A percentile compares a stretch with the other conserved stretches of the same genome.
phyloP scores from a whole-genome alignment of 2,888 invertebrate genomes.

The Aphidoletes aphidimyza region DNA sequence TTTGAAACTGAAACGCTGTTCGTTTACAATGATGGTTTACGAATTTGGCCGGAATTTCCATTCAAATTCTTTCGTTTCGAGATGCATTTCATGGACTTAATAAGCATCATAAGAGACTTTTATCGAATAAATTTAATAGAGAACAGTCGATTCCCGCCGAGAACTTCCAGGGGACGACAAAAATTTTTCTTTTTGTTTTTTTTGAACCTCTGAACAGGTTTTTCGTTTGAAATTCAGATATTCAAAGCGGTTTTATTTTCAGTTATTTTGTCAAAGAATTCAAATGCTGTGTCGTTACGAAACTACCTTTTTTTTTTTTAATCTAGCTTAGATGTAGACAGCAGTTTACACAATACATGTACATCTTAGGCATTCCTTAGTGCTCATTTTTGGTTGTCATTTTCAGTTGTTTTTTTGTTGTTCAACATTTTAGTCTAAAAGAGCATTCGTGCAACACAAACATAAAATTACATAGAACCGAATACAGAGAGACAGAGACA shows the following conservation, averaged over 20 bases:
- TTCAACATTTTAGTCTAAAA: neutral
- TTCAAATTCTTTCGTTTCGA: no score
- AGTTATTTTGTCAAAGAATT: neutral
- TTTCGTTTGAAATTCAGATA: no score
- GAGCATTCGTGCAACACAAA: conserved; percentile 46
- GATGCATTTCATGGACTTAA: no score
- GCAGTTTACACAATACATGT: neutral
- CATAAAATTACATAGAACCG: conserved; percentile 11
- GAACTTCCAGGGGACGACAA: no score
- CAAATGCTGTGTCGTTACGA: conserved; percentile 3
- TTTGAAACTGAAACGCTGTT: neutral
- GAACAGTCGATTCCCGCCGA: no score
- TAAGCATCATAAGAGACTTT: no score
- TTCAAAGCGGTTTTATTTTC: no score
- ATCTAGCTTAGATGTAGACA: conserved; percentile 6
- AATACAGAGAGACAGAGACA: neutral
- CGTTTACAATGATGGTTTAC: no score
- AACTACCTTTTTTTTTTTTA: neutral
- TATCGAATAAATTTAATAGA: no score
- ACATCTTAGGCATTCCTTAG: conserved; percentile 34
- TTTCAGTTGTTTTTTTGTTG: no score
- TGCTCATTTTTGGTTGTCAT: neutral
- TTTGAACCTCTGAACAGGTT: no score
- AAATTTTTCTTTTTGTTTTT: neutral
- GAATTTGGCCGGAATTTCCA: no score